Evolutionary conservation across 2,797 vertebrate species (phyloP).

Genomic region (Crocodylus rhombifer): DNA sequence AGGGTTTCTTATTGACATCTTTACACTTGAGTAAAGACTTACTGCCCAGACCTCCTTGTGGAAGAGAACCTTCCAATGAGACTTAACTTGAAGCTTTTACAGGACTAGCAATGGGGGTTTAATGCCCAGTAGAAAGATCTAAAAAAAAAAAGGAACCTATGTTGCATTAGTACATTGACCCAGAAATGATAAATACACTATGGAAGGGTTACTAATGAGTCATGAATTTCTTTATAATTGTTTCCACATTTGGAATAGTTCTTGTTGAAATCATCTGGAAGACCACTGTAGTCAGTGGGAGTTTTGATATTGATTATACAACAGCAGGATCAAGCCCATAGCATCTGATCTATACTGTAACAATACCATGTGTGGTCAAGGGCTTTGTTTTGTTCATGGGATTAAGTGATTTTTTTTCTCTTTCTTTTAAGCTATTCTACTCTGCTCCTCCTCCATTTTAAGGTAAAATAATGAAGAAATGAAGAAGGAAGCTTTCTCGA

Average conservation of each 20-base stretch:
- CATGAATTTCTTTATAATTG: constrained; percentile 83
- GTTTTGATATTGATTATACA: background rate
- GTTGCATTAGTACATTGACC: constrained; percentile 71
- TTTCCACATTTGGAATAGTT: constrained; percentile 80
- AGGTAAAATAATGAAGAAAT: constrained; percentile 50
- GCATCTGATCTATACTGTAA: constrained; percentile 72
- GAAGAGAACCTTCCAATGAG: background rate
- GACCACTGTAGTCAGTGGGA: background rate
- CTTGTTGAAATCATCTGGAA: constrained; percentile 72
- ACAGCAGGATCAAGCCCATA: constrained; percentile 4
- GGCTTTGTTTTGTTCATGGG: constrained; percentile 79
- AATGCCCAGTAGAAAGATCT: constrained; percentile 18
- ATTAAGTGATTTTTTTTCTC: constrained; percentile 74
- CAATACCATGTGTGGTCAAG: constrained; percentile 76
- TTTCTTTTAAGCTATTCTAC: background rate
- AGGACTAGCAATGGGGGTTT: background rate
- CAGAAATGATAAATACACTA: constrained; percentile 80
- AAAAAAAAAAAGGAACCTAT: constrained; percentile 43
- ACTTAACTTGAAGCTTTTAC: background rate
- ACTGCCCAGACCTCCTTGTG: background rate
- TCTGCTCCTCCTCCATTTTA: constrained; percentile 26
- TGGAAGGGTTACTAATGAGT: constrained; percentile 81
- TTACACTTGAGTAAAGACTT: background rate
- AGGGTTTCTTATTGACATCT: background rate
- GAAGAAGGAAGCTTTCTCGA: constrained; percentile 30